Base-by-base conservation (phyloP, 2,888 invertebrate species). In the Leuctra nigra region DNA sequence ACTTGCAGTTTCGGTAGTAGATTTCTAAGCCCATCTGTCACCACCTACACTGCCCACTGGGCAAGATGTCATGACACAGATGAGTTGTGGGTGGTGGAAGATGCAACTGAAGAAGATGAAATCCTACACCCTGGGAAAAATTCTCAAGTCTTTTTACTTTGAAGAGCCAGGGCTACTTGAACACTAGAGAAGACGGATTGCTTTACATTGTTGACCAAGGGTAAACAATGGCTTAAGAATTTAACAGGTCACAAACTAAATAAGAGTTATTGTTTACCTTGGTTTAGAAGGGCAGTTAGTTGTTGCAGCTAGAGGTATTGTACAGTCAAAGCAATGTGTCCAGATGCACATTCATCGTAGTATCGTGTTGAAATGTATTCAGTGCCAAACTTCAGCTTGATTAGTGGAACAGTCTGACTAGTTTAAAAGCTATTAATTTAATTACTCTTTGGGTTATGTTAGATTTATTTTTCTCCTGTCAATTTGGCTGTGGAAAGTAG, bases 81-180 rank as follows among this genome's bases (percentile, higher is more conserved):
- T 22, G 9, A 22, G 7, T 11, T 22, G n/a, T 4, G 2, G 22
- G 4, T 22, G 3, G 18, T 3, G 6, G 46, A 11, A n/a, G n/a
- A 46, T 46, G 46, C 6, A 7, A 23, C 11, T 23, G 48, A 29
- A 48, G 14, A 48, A 25, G 14, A 16, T 50, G 50, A 50, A 50
- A 50, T 33, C 13, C 36, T 14, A 50, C 50, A 50, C 50, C 50
- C 50, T 35, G 33, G 50, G 50, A 35, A 50, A 24, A 29, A 9
- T 9, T 20, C 50, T 6, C 18, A 9, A 33, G 18, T 35, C 33
- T 50, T 50, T 29, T n/a, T n/a, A n/a, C n/a, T n/a, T n/a, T n/a
- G n/a, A n/a, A n/a, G n/a, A n/a, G 20, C 50, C 20, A 50, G 50
- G 16, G 50, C 33, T 23, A 18, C 50, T 50, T 33, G 33, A 50